Base-by-base conservation (phyloP, 2,888 invertebrate species). In the Calameuta filiformis region DNA sequence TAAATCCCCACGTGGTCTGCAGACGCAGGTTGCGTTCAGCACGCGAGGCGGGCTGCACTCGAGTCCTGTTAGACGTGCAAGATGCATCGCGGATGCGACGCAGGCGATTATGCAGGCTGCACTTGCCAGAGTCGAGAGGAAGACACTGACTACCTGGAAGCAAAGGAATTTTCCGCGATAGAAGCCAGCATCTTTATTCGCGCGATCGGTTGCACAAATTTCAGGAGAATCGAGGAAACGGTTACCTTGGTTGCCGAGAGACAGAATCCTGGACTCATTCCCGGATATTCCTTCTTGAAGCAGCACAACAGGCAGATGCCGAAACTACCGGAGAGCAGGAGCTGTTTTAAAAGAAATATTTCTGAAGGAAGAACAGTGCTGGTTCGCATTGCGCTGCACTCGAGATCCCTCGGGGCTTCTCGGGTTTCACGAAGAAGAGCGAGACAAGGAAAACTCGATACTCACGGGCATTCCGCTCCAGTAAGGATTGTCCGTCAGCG, bases 381-480 rank as follows among this genome's bases (percentile, higher is more conserved):
- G 15, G 40, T 40, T 40, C 15, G 15, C 15, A 6, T 6, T 15
- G 40, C 40, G 6, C 40, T 40, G 40, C 40, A 15, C 40, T 40
- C 15, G 40, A 40, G 15, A 40, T 40, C 15, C 40, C 6, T 40
- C 2, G 4, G 2, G 15, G 15, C 6, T 15, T 15, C 40, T 40
- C 6, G 40, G 15, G 40, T 40, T 40, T 6, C 40, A 15, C 6
- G 15, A 6, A 6, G 3, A 30, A 31, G 11, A 40, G 40, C 11
- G 12, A 31, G 75, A 40, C 0, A 40, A 40, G 15, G 40, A 40
- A 40, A 40, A 40, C 15, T 40, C 40, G 6, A 68, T 15, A 77
- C 92, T 92, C 90, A 95, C 95, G 82, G 94, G 93, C 85, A 94
- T 90, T 69, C 94, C 95, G 85, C 94, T 94, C 94, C 94, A 94